Base-by-base conservation (phyloP, 2,888 invertebrate species). In the Spisula subtruncata region DNA sequence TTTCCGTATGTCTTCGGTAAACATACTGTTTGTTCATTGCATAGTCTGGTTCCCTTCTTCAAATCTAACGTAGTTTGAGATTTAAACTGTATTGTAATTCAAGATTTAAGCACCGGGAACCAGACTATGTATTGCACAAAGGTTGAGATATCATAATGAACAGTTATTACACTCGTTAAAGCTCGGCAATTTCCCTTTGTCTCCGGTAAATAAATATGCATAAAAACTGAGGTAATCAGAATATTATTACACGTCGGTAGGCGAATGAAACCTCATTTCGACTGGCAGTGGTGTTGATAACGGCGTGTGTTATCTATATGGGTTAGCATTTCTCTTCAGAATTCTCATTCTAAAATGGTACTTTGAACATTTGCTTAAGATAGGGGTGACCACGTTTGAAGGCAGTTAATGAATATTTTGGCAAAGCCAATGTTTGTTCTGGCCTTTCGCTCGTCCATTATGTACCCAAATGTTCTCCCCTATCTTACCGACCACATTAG, bases 361-460 rank as follows among this genome's bases (percentile, higher is more conserved):
- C 83, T 86, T 89, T 83, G 83, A 86, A 89, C 29, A 86, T 86
- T 89, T 86, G 83, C 83, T 48, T 46, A 83, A 80, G 60, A 82
- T 89, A 89, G 80, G 81, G 12, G 18, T 71, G 66, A 75, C 83
- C 83, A 86, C 46, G 41, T 80, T n/a, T 83, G n/a, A 54, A 56
- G 54, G 46, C 83, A 79, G 56, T 86, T 86, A 54, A 83, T 86
- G 81, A 89, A 82, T 80, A 79, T 48, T 80, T 84, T 87, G 85
- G 89, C 86, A 87, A 85, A 81, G 46, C 79, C 51, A 81, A 60
- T 86, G 85, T 85, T 85, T 85, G 54, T 80, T 80, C 80, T 80
- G 54, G 85, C 80, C 79, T 80, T 85, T 80, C 75, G 80, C 35
- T 85, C 46, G 25, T 56, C 82, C 82, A 54, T 29, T 56, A 29